Percentiles rank a stretch among this genome's conserved stretches.
Evolutionary conservation across 37 sponge, comb jelly and placozoan genomes (phyloP).

Genomic region (Spongilla lacustris): DNA sequence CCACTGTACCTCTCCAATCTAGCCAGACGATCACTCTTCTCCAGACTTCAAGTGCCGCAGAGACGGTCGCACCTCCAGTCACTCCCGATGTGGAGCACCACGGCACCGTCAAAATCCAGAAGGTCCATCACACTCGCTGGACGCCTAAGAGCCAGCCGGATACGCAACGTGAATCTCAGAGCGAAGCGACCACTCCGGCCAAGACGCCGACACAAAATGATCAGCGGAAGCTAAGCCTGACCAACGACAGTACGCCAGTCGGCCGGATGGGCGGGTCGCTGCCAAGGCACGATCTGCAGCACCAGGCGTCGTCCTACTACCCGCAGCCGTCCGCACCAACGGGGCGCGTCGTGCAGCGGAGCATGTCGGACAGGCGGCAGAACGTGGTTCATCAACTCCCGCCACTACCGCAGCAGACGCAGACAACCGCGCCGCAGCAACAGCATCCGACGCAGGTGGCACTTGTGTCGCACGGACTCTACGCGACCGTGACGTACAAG

Average conservation of each 20-base stretch:
- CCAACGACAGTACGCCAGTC: background rate
- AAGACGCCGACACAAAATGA: background rate
- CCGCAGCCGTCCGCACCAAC: background rate
- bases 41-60: too few relatives aligned
- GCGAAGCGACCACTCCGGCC: background rate
- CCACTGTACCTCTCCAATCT: background rate
- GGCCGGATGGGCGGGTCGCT: conserved; percentile 6
- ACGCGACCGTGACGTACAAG: background rate
- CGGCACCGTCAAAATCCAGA: conserved; percentile 40
- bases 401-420: background rate
- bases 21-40: too few relatives aligned
- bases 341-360: background rate
- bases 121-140: conserved; percentile 53
- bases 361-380: conserved; percentile 10
- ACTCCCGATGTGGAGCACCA: conserved; percentile 11
- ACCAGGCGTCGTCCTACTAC: background rate
- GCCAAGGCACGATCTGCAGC: background rate
- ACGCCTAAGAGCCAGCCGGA: conserved; percentile 28
- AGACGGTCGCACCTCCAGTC: too few relatives aligned
- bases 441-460: conserved; percentile 16
- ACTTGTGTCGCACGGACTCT: background rate
- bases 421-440: background rate
- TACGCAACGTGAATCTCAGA: background rate
- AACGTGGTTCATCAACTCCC: background rate
- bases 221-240: background rate